phyloP scores from a whole-genome alignment of 92 coral and sea anemone genomes.

The Palythoa grandiflora region DNA sequence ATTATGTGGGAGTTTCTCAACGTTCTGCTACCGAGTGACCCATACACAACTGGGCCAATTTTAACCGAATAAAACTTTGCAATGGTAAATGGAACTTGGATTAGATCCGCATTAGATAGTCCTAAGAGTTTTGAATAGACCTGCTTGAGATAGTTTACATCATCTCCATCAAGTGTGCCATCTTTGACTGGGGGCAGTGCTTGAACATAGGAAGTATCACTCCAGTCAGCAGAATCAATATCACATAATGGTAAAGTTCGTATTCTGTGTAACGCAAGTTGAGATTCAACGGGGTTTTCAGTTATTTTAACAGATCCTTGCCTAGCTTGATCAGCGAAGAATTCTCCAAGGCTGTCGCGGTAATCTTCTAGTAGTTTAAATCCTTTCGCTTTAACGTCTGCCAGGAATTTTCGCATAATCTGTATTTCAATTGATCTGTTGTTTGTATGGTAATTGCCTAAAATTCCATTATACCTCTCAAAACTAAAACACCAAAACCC shows the following conservation, averaged over 20 bases:
- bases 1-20: constrained; percentile 57
- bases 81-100: constrained; percentile 65
- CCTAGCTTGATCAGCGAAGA: constrained; percentile 13
- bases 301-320: constrained; percentile 61
- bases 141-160: constrained; percentile 47
- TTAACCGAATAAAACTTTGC: constrained; percentile 4
- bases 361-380: constrained; percentile 47
- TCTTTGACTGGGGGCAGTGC: constrained; percentile 61
- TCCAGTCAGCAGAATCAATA: constrained; percentile 54
- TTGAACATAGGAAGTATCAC: constrained; percentile 25
- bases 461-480: constrained; percentile 66
- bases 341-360: constrained; percentile 57
- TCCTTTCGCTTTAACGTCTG: constrained; percentile 49
- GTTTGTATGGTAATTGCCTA: constrained; percentile 63
- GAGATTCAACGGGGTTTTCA: constrained; percentile 39
- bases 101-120: constrained; percentile 11
- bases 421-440: constrained; percentile 69
- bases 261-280: constrained; percentile 32
- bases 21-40: constrained; percentile 60
- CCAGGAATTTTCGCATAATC: constrained; percentile 64
- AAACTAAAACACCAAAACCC: constrained; percentile 76
- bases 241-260: constrained; percentile 39
- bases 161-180: constrained; percentile 60
- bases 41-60: constrained; percentile 52
- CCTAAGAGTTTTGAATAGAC: constrained; percentile 61